A percentile compares a stretch with the other conserved stretches of the same genome.
phyloP scores from a whole-genome alignment of 2,797 vertebrate genomes.

The Danio albolineatus region DNA sequence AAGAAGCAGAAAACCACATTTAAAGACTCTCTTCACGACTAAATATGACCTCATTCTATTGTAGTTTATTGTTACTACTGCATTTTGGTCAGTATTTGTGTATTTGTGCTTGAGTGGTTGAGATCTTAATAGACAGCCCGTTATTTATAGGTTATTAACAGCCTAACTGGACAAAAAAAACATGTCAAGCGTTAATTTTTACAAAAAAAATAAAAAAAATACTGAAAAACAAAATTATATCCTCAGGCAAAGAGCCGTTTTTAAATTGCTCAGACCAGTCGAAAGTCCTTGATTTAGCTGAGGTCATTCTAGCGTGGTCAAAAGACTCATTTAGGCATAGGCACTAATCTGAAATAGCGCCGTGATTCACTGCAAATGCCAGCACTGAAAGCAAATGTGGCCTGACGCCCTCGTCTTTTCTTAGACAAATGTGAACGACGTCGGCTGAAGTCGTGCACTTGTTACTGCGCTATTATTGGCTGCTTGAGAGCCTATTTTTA shows the following conservation, averaged over 20 bases:
- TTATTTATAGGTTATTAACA: background rate
- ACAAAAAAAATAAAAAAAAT: slow-evolving; percentile 3
- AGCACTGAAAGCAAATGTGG: slow-evolving; percentile 38
- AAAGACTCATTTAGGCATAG: slow-evolving; percentile 43
- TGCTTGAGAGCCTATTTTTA: slow-evolving; percentile 48
- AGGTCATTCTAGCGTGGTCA: slow-evolving; percentile 47
- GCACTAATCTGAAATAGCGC: slow-evolving; percentile 64
- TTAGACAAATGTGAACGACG: slow-evolving; percentile 53
- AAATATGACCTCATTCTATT: background rate
- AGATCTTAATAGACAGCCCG: background rate
- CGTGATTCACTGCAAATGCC: slow-evolving; percentile 66
- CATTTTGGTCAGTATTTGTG: background rate
- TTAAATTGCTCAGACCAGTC: slow-evolving; percentile 15
- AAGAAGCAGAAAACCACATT: background rate
- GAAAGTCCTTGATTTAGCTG: slow-evolving; percentile 28
- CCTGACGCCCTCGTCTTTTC: slow-evolving; percentile 53
- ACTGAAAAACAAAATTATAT: slow-evolving; percentile 17
- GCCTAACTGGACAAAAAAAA: slow-evolving; percentile 23
- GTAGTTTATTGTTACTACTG: background rate
- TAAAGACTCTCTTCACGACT: background rate
- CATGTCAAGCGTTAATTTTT: background rate
- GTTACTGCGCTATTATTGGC: slow-evolving; percentile 70
- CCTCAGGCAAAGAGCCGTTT: slow-evolving; percentile 30
- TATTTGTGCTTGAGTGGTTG: background rate
- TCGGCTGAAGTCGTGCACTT: slow-evolving; percentile 62